Evolutionary conservation across 2,888 invertebrate genomes (phyloP), one percentile per base, ranked within the genome.

Genomic region (Pterostichus niger): DNA sequence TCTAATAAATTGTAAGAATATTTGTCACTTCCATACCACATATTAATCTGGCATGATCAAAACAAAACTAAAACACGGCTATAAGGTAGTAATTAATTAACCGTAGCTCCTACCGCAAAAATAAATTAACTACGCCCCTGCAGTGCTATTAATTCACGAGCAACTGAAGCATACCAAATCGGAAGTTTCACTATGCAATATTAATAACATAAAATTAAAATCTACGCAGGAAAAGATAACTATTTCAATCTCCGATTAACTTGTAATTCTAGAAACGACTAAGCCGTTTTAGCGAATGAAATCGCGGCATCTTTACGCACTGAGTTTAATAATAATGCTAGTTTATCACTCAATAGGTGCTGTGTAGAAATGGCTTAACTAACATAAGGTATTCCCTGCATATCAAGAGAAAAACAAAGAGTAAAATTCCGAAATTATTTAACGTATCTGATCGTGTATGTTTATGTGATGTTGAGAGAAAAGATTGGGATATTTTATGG

Each of bases 131-230:
- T 44, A 71, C 68, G 68, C 68, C 68, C 68, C 40, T 71, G 68
- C 17, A 17, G 17, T 13, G 35, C 40, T 17, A 44, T 71, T 71
- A 71, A 71, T 44, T 64, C 35, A 13, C 40, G 17, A 17, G 6
- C 68, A 71, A 71, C 44, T 71, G 68, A 71, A 40, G 68, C 68
- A 71, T 71, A 71, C 9, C 44, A 15, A 71, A 71, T 71, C 44
- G 68, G 13, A 44, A 40, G 68, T 71, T 71, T 71, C 68, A 64
- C 64, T 64, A 52, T 17, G 17, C 68, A 44, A 44, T 71, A 71
- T 71, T 71, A 71, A 71, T 71, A 71, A 71, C 68, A 71, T 71
- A 71, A 71, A 71, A 71, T 71, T 71, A 71, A 71, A 71, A 71
- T 33, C 46, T 17, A 6, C 56, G 56, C 17, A 31, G 68, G 17